Conservation (phyloP, 2,797 vertebrate species). For the Ctenochaetus hawaiiensis region DNA sequence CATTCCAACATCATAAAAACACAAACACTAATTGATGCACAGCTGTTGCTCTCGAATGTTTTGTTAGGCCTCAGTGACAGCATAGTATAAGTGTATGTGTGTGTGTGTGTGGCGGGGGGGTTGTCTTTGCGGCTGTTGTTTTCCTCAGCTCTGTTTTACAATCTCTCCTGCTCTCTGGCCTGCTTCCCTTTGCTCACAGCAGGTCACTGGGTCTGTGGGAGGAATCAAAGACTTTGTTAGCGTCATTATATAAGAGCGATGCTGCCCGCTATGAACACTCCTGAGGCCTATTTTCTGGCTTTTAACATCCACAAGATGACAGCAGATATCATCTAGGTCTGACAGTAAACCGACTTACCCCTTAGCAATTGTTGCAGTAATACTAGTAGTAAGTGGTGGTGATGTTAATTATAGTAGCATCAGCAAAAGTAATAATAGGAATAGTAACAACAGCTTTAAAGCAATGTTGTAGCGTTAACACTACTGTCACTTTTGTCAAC, state of each 20-base stretch:
- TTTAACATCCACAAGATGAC: slow-evolving; percentile 21
- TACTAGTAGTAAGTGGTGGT: background rate
- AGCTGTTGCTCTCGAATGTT: slow-evolving; percentile 53
- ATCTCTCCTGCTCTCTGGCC: slow-evolving; percentile 58
- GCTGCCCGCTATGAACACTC: slow-evolving; percentile 46
- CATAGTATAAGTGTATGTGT: slow-evolving; percentile 1
- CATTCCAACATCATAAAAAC: slow-evolving; percentile 33
- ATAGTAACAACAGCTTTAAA: background rate
- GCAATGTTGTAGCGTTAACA: background rate
- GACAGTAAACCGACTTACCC: background rate
- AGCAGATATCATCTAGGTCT: background rate
- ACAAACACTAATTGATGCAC: slow-evolving; percentile 17
- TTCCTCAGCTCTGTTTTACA: slow-evolving; percentile 61
- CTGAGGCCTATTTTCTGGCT: slow-evolving; percentile 3
- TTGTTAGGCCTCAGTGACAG: slow-evolving; percentile 35
- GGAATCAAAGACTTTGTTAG: slow-evolving; percentile 69
- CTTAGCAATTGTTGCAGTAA: background rate
- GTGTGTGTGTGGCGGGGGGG: no score
- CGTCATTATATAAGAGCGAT: slow-evolving; percentile 66
- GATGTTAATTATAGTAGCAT: background rate
- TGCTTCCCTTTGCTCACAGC: slow-evolving; percentile 75
- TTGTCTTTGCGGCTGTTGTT: slow-evolving; percentile 29
- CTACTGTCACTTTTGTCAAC: no score
- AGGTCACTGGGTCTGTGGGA: slow-evolving; percentile 51
- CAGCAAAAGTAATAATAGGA: background rate